Base-by-base conservation (phyloP, 2,888 invertebrate genomes). In the Hofmannophila pseudospretella region DNA sequence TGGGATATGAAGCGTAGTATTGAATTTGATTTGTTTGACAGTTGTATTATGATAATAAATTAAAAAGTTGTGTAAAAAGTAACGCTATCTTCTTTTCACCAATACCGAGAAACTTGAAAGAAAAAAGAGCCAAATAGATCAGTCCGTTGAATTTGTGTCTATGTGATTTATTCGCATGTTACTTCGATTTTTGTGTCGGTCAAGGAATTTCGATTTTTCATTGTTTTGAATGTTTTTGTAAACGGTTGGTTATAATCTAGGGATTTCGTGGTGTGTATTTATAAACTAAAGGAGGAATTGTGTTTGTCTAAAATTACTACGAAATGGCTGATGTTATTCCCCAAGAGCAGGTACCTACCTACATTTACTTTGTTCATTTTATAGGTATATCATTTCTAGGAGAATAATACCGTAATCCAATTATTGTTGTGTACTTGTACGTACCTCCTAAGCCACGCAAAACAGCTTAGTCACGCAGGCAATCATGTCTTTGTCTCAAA, bases 271-370 rank as follows among this genome's bases (percentile, higher is more conserved):
- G 23, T 23, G 9, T 44, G 32, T 47, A n/a, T 51, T 53, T 52
- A 38, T 39, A 48, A 34, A n/a, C 7, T 20, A 5, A 20, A 20
- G 20, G 41, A 13, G 41, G 36, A 44, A 61, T 65, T 58, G 47
- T 44, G 26, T 27, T 30, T 30, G 3, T 4, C 9, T 30, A 7
- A 11, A 31, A 20, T 3, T 33, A 26, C 26, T 13, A 14, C 13
- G 38, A 45, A 39, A 53, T 53, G 53, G 62, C 67, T 38, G 58
- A 56, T 41, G 48, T 47, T 30, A 43, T 54, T 43, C 37, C 53
- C 9, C 59, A 53, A 31, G 62, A 66, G 40, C 66, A 71, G 57
- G 71, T 71, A 48, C n/a, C n/a, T n/a, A n/a, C n/a, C n/a, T n/a
- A n/a, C n/a, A n/a, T n/a, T n/a, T n/a, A n/a, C n/a, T n/a, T n/a